Evolutionary conservation across 92 coral and sea anemone genomes (phyloP).

Genomic region (Virgularia gustaviana): DNA sequence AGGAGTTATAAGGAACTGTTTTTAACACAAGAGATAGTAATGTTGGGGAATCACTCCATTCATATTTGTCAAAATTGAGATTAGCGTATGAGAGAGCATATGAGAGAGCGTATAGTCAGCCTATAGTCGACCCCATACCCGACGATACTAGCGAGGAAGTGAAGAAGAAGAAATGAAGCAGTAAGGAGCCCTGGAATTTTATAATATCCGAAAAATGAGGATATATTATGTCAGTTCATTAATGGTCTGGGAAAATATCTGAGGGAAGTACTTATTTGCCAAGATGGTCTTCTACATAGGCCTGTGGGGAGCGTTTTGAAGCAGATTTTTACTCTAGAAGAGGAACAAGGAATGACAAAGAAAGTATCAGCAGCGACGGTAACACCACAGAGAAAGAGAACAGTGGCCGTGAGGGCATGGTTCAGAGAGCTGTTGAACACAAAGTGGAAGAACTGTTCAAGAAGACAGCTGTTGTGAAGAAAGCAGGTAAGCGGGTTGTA

Average conservation of each 20-base stretch:
- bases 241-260: conserved; percentile 39
- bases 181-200: conserved; percentile 27
- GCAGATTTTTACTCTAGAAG: conserved; percentile 45
- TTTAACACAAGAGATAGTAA: conserved; percentile 20
- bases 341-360: conserved; percentile 33
- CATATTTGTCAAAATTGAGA: conserved; percentile 39
- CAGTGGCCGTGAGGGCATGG: background rate
- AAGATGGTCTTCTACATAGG: conserved; percentile 32
- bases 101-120: too few relatives aligned
- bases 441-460: conserved; percentile 42
- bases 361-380: conserved; percentile 27
- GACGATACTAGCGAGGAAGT: conserved; percentile 14
- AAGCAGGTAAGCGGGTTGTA: conserved; percentile 41
- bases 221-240: conserved; percentile 41
- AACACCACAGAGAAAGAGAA: background rate
- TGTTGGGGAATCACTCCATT: conserved; percentile 51
- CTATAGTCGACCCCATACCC: conserved; percentile 41
- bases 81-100: too few relatives aligned
- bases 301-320: conserved; percentile 37
- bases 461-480: conserved; percentile 48
- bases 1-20: conserved; percentile 43
- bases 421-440: conserved; percentile 18
- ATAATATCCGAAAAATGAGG: conserved; percentile 30
- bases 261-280: conserved; percentile 46
- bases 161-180: conserved; percentile 35